Evolutionary conservation across 2,888 invertebrate species (phyloP), one percentile per base, ranked within the genome.

Genomic region (Stenchaetothrips biformis): DNA sequence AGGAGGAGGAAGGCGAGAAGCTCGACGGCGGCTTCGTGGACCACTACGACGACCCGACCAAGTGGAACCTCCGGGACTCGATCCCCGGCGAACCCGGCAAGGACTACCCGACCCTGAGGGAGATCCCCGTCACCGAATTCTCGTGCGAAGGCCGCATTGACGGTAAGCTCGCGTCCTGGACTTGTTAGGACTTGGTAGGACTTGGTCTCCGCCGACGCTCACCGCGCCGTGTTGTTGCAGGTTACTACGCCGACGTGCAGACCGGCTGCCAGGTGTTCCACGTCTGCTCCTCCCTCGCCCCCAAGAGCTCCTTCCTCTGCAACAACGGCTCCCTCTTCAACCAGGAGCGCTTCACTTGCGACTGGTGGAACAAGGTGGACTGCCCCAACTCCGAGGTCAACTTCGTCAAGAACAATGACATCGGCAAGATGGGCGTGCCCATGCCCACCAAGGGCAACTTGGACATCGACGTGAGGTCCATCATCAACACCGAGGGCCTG

Each of bases 321-420:
- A 92, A 92, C 7, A 90, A 92, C 83, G 92, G 92, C 81, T 92
- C 92, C 13, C 87, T 91, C 37, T 92, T 92, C 85, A 91, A 91
- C 83, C 92, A 92, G 86, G 90, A 90, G 79, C 88, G 91, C 3
- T 88, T 91, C 81, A 91, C 91, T 2, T 92, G 92, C 83, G 91
- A 91, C 84, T 92, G 92, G 92, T 92, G 92, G 92, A 90, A 89
- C 87, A 90, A 91, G 83, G 92, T 92, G 0, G 88, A 91, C 82
- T 92, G 92, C 83, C 67, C 67, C 67, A 74, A 74, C 67, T 74
- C 67, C 21, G 67, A 74, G 67, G 11, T 11, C 21, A 74, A 25
- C 67, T 74, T 74, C 67, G 21, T 25, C 21, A 9, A 25, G 25
- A 74, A 74, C 67, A 74, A 11, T 11, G 21, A 25, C 21, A 74